phyloP scores from a whole-genome alignment of 2,113 vertebrate genomes.

The Nycticryphes semicollaris region DNA sequence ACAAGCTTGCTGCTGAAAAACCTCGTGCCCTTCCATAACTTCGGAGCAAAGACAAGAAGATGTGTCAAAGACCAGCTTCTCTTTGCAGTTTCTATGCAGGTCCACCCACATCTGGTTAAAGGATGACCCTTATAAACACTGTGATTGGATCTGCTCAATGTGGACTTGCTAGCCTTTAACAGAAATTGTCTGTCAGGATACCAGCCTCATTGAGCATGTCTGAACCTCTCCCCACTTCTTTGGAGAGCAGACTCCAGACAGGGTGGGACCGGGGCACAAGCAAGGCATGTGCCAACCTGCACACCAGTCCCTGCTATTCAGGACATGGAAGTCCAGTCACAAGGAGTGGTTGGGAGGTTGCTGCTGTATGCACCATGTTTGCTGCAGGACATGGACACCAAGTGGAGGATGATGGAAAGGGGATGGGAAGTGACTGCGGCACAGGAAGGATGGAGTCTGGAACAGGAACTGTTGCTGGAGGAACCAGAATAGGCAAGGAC shows the following conservation, averaged over 20 bases:
- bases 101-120: neutral
- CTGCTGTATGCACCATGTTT: neutral
- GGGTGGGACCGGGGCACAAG: neutral
- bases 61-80: neutral
- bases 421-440: neutral
- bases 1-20: neutral
- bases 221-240: neutral
- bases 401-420: neutral
- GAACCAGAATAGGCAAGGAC: neutral
- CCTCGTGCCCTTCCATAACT: neutral
- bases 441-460: neutral
- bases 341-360: neutral
- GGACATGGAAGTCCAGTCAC: neutral
- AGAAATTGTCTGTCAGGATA: neutral
- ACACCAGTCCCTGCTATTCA: neutral
- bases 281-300: accelerated
- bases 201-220: neutral
- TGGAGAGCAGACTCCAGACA: neutral
- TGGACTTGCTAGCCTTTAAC: neutral
- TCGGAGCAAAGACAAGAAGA: neutral
- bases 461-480: neutral
- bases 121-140: neutral
- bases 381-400: neutral
- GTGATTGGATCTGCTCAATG: neutral
- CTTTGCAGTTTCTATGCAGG: neutral